Conservation (phyloP, 2,797 vertebrate species). For the Botia almorhae region DNA sequence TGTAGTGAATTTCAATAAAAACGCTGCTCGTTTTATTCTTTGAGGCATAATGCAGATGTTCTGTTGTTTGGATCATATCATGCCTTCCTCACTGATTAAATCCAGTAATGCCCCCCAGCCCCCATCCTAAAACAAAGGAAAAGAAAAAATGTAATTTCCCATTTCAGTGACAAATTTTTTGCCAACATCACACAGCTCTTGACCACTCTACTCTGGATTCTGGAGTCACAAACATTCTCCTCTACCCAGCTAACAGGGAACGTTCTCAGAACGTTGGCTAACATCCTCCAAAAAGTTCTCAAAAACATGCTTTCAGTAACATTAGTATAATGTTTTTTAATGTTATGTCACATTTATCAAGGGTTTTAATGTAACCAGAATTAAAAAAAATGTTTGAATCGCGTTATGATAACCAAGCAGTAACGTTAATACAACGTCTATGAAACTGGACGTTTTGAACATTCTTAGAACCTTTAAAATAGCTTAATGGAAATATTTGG, state of each 20-base stretch:
- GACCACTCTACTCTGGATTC: slow-evolving; percentile 63
- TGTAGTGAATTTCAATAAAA: slow-evolving; percentile 5
- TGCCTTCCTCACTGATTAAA: not conserved
- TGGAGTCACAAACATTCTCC: slow-evolving; percentile 48
- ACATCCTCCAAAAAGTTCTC: too few relatives aligned
- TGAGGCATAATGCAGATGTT: not conserved
- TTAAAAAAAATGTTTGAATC: too few relatives aligned
- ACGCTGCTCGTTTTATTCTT: not conserved
- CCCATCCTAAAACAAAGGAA: slow-evolving; percentile 17
- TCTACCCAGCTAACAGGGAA: not conserved
- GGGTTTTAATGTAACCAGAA: too few relatives aligned
- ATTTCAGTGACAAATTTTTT: slow-evolving; percentile 76
- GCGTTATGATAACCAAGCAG: too few relatives aligned
- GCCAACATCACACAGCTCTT: slow-evolving; percentile 64
- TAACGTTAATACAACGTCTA: too few relatives aligned
- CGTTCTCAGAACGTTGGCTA: too few relatives aligned
- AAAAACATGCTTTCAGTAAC: too few relatives aligned
- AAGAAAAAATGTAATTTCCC: slow-evolving; percentile 37
- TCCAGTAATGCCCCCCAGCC: not conserved
- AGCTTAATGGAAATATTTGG: too few relatives aligned
- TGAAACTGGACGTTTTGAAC: too few relatives aligned
- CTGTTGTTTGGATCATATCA: slow-evolving; percentile 28
- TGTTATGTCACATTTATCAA: too few relatives aligned
- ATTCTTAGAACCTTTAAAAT: too few relatives aligned
- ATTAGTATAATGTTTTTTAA: too few relatives aligned